phyloP scores from a whole-genome alignment of 2,888 invertebrate genomes.

The Trachelus iudaicus region DNA sequence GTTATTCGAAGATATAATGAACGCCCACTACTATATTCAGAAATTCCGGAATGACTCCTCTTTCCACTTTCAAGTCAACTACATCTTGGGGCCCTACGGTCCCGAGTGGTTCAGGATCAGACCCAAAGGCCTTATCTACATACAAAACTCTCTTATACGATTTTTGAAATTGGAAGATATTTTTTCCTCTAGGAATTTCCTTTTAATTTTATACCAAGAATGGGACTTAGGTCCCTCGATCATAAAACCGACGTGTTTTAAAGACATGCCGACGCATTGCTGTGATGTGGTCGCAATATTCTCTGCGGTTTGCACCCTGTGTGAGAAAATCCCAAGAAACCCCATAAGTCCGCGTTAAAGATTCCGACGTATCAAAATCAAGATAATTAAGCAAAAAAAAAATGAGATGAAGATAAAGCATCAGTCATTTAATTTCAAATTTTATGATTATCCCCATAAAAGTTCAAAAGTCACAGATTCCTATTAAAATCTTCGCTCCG shows the following conservation, averaged over 20 bases:
- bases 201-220: neutral
- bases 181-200: neutral
- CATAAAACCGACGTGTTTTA: neutral
- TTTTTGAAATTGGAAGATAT: neutral
- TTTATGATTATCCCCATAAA: neutral
- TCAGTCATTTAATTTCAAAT: neutral
- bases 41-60: conserved; percentile 15
- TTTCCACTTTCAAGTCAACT: neutral
- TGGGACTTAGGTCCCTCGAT: neutral
- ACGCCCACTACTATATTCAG: conserved; percentile 30
- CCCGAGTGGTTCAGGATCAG: neutral
- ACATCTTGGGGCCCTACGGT: neutral
- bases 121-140: neutral
- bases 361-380: neutral
- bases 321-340: neutral
- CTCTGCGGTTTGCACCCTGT: neutral
- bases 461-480: neutral
- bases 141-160: neutral
- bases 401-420: neutral
- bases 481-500: neutral
- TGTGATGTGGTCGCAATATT: conserved; percentile 50
- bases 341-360: neutral
- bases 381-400: neutral
- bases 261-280: conserved; percentile 33
- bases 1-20: conserved; percentile 30